These are phyloP conservation scores for Automeris io DNA, from an alignment of 2,888 invertebrate species.

Conservation along the genomic window DNA sequence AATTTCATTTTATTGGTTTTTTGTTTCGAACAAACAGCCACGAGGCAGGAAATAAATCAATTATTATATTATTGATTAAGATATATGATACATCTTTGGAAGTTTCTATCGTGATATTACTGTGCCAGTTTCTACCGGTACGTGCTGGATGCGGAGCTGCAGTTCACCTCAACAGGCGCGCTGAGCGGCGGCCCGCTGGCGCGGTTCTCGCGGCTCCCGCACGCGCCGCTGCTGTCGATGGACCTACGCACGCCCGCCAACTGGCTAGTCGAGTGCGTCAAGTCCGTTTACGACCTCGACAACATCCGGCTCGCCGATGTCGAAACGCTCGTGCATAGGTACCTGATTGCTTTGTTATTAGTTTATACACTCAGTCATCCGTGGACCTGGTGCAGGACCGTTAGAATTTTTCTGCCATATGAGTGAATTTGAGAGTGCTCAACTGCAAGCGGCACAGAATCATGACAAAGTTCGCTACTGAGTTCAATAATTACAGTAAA, in stretches of 20 bases:
- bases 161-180: conserved; percentile 84
- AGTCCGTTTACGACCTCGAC: conserved; percentile 96
- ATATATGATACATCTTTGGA: no score
- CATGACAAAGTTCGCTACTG: no score
- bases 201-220: conserved; percentile 92
- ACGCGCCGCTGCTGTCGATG: conserved; percentile 92
- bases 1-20: no score
- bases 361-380: not conserved
- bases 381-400: not conserved
- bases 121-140: conserved; percentile 92
- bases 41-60: no score
- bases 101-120: no score
- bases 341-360: conserved; percentile 13
- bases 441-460: no score
- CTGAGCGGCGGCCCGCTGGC: conserved; percentile 86
- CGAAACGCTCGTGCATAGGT: conserved; percentile 90
- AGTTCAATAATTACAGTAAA: no score
- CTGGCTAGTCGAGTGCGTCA: conserved; percentile 96
- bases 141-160: conserved; percentile 92
- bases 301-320: conserved; percentile 97
- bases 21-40: no score
- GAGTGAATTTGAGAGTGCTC: no score
- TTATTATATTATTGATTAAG: no score
- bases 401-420: no score
- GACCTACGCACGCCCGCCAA: conserved; percentile 90